Conservation (phyloP, 2,888 invertebrate genomes). For the Machimus rusticus region DNA sequence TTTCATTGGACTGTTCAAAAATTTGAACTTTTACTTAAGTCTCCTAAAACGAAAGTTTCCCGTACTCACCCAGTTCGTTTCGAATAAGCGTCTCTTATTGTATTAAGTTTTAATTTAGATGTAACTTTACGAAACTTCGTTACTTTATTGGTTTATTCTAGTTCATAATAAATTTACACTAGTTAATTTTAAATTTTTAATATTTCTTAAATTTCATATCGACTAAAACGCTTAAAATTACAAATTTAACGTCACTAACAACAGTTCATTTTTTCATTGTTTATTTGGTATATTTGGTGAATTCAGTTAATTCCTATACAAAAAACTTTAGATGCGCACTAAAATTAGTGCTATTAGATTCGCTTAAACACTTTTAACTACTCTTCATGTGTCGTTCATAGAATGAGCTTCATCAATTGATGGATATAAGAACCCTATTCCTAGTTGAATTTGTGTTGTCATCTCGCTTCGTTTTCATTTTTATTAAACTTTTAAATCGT, state of each 20-base stretch:
- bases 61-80: neutral
- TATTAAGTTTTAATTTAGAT: constrained; percentile 15
- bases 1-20: neutral
- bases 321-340: constrained; percentile 28
- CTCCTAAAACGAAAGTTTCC: neutral
- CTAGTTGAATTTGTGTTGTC: neutral
- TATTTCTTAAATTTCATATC: constrained; percentile 45
- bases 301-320: constrained; percentile 38
- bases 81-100: constrained; percentile 18
- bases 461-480: neutral
- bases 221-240: constrained; percentile 51
- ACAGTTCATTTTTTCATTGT: constrained; percentile 50
- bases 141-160: constrained; percentile 28
- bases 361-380: constrained; percentile 22
- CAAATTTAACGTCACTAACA: constrained; percentile 53
- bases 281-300: constrained; percentile 43
- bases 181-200: constrained; percentile 48
- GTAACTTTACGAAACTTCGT: constrained; percentile 20
- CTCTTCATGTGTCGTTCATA: constrained; percentile 23
- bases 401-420: constrained; percentile 34
- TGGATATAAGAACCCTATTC: constrained; percentile 4
- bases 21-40: neutral
- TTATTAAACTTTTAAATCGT: neutral
- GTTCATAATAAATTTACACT: constrained; percentile 38
- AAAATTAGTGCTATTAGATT: constrained; percentile 17